Conservation (phyloP, 2,888 invertebrate genomes). For the Chloroclysta siterata region DNA sequence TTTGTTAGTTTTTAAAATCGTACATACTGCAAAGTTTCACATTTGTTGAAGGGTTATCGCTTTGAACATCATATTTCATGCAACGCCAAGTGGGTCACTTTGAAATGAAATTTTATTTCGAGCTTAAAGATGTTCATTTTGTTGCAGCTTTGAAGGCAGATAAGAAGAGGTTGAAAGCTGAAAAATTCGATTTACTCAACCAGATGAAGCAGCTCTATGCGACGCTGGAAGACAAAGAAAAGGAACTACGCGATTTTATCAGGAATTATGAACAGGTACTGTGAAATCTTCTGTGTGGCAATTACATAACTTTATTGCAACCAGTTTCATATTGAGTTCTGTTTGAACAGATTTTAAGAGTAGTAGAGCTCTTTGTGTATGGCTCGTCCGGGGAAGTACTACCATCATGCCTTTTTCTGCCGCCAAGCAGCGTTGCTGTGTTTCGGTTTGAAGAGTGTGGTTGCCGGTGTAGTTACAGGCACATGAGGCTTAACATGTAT, state of each 20-base stretch:
- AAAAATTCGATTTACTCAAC: constrained; percentile 95
- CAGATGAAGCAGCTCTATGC: constrained; percentile 98
- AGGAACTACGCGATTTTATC: constrained; percentile 96
- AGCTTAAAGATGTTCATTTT: constrained; percentile 44
- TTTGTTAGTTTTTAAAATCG: constrained; percentile 41
- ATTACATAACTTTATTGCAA: too few species aligned
- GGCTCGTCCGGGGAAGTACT: too few species aligned
- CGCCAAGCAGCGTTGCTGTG: too few species aligned
- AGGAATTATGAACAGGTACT: constrained; percentile 95
- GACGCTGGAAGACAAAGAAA: constrained; percentile 97
- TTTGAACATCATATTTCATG: constrained; percentile 39
- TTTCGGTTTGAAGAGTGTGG: too few species aligned
- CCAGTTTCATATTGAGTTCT: too few species aligned
- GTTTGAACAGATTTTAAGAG: too few species aligned
- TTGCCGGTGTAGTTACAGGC: too few species aligned
- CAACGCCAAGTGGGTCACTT: constrained; percentile 37
- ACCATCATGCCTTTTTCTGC: too few species aligned
- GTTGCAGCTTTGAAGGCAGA: constrained; percentile 92
- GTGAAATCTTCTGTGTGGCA: constrained; percentile 13
- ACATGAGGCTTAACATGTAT: too few species aligned
- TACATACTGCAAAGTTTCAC: constrained; percentile 24
- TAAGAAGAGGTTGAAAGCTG: constrained; percentile 95
- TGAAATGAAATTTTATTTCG: constrained; percentile 29
- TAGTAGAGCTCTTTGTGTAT: too few species aligned
- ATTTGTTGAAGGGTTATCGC: constrained; percentile 37